Evolutionary conservation across 2,888 invertebrate genomes (phyloP), one percentile per base, ranked within the genome.

Genomic region (Acheta domesticus): DNA sequence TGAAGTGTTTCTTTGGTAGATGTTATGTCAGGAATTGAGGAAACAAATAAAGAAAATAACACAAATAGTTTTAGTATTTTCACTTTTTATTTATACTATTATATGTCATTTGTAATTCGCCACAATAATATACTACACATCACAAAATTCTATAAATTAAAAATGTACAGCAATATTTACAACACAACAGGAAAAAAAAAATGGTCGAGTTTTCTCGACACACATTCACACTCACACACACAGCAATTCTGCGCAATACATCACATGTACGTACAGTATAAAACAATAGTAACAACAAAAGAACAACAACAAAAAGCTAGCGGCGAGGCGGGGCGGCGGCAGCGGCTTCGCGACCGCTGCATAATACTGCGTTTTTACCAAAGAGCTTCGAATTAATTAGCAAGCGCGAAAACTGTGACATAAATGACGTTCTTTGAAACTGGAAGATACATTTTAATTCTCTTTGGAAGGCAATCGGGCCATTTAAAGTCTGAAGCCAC

Each of bases 161-260:
- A 76, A 76, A 76, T 76, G 62, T 79, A 79, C 79, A 79, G 23
- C 79, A 62, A 79, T 79, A 76, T 79, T 77, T 79, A 79, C 79
- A 79, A 62, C 14, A 76, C 20, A 21, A 49, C 36, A 77, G 19
- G 48, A 79, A 77, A 49, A 49, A 14, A 77, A 49, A 76, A 49
- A 76, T 36, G 48, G 49, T 48, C 36, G 36, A 36, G 8, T 8
- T 36, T 36, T 8, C 20, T 48, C 76, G 48, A 48, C n/a, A 77
- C 23, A 20, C n/a, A n/a, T 77, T 73, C 36, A 14, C 21, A 49
- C 77, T 36, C 77, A 73, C 78, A n/a, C 36, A 78, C 78, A 48
- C 19, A 20, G 20, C 36, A 50, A 77, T 50, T 49, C 49, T 48
- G 36, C 20, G 48, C 48, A n/a, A 76, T 12, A 76, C 76, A 48